Percentiles rank a stretch among this genome's conserved stretches.
phyloP scores from a whole-genome alignment of 2,797 vertebrate species.

The Triplophysa bombifrons region DNA sequence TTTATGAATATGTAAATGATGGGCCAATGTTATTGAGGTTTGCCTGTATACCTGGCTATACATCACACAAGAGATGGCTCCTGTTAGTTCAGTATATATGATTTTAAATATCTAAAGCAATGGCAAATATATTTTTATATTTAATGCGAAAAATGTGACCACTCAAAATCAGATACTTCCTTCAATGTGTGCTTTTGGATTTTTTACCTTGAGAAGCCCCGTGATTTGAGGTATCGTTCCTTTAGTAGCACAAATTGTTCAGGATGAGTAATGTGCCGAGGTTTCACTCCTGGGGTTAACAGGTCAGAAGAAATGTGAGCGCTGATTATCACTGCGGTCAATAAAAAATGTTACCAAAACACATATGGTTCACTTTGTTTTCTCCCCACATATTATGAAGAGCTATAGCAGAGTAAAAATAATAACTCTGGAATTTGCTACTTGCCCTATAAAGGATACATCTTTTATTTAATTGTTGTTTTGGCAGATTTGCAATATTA shows the following conservation, averaged over 20 bases:
- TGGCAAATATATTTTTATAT: neutral
- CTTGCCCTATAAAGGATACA: neutral
- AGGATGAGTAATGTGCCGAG: neutral
- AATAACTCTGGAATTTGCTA: neutral
- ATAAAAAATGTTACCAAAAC: neutral
- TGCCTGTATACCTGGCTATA: neutral
- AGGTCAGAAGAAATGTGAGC: neutral
- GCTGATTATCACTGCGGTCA: neutral
- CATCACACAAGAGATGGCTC: neutral
- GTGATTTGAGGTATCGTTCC: neutral
- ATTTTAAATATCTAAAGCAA: neutral
- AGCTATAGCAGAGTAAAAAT: neutral
- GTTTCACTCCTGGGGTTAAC: neutral
- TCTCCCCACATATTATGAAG: neutral
- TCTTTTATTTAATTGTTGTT: neutral
- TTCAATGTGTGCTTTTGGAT: neutral
- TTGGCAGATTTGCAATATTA: neutral
- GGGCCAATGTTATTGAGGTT: neutral
- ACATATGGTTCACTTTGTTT: neutral
- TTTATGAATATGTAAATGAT: slow-evolving; percentile 8
- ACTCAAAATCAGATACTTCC: too few species aligned
- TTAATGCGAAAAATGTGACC: neutral
- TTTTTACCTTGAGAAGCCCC: neutral
- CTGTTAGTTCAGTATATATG: neutral
- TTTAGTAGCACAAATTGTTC: neutral